phyloP scores from a whole-genome alignment of 2,888 invertebrate genomes.

The Drosophila incognita region DNA sequence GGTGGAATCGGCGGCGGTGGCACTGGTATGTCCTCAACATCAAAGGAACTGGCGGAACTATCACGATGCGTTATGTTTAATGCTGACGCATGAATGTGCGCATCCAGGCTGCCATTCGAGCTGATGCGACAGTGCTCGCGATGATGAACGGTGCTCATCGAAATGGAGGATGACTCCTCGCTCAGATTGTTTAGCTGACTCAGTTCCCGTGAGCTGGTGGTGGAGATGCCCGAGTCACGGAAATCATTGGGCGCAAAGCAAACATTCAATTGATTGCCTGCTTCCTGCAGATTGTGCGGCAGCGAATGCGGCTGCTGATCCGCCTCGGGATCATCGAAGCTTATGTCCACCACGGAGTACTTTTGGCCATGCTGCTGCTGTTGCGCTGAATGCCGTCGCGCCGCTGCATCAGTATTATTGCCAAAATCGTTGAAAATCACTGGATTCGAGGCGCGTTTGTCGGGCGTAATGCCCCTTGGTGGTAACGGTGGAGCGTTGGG shows the following conservation, averaged over 20 bases:
- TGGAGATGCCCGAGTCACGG: slow-evolving; percentile 85
- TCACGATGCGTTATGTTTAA: slow-evolving; percentile 82
- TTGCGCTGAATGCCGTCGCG: slow-evolving; percentile 71
- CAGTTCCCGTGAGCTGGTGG: slow-evolving; percentile 84
- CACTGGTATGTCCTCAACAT: slow-evolving; percentile 83
- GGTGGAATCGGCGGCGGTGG: slow-evolving; percentile 85
- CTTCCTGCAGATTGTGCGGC: slow-evolving; percentile 73
- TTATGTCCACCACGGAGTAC: slow-evolving; percentile 86
- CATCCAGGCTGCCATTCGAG: slow-evolving; percentile 75
- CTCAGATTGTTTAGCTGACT: slow-evolving; percentile 83
- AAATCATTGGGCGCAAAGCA: slow-evolving; percentile 83
- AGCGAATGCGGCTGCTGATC: slow-evolving; percentile 80
- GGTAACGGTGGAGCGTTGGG: slow-evolving; percentile 91
- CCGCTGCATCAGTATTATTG: slow-evolving; percentile 53
- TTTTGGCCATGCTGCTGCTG: slow-evolving; percentile 82
- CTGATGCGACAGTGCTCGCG: slow-evolving; percentile 80
- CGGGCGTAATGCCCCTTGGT: slow-evolving; percentile 89
- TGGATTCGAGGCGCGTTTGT: slow-evolving; percentile 85
- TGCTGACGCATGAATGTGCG: slow-evolving; percentile 34
- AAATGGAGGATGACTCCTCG: slow-evolving; percentile 78
- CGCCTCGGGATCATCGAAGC: slow-evolving; percentile 85
- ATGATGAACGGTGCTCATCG: slow-evolving; percentile 78
- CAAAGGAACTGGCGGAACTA: slow-evolving; percentile 81
- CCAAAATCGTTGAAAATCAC: slow-evolving; percentile 83
- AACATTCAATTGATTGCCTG: slow-evolving; percentile 73